Base-by-base conservation (phyloP, 2,797 vertebrate species). In the Sebastes cheni region DNA sequence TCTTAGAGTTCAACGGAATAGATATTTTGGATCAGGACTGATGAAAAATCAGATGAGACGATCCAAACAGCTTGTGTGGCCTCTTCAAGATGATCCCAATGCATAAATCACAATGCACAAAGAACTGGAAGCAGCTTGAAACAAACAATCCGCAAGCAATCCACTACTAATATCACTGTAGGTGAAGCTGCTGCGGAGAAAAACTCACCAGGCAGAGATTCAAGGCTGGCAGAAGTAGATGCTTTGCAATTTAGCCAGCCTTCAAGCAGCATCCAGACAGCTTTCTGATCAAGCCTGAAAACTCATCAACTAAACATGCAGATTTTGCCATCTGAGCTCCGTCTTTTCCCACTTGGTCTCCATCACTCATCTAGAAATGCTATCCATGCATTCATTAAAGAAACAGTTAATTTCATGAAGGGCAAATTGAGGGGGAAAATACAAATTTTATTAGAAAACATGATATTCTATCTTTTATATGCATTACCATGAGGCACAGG, bases 231-330 rank as follows among this genome's bases (percentile, higher is more conserved):
- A 83, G 50, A 54, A 60, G 2, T 20, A 64, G 56, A 76, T 23
- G 56, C 70, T 82, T 77, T 75, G 67, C 72, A 70, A 22, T 86
- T 42, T 65, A 80, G 73, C 76, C 67, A 68, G 56, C 69, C 68
- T 76, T 75, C 83, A 64, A 75, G 70, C 71, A 54, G 71, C 74
- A 79, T 76, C 52, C 74, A 77, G 58, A 77, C 80, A 75, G 52
- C 34, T 83, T 82, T 79, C 85, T 82, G 81, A 85, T 84, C 64
- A 77, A 70, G 76, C 78, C 58, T 75, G 72, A 83, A 81, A 88
- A 85, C 77, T 55, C 67, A 88, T 82, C 60, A 78, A 69, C 64
- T 71, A 42, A 80, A 77, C 56, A 78, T 62, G 79, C 42, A 80
- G 73, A 66, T 72, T 67, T 61, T 56, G 22, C 70, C 66, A 59